Evolutionary conservation across 2,888 invertebrate species (phyloP).

Genomic region (Polydesmus complanatus): DNA sequence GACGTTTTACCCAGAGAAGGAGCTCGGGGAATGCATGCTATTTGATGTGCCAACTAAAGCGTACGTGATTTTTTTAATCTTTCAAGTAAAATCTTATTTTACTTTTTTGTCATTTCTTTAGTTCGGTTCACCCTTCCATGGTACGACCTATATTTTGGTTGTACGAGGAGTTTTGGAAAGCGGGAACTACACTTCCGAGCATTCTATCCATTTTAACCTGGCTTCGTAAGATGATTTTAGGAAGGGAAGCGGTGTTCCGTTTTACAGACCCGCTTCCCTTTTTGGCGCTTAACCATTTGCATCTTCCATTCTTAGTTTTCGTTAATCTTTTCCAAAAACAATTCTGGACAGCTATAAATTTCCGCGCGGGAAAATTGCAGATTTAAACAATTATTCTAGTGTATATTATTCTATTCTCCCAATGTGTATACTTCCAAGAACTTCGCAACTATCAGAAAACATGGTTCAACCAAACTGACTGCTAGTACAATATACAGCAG

Average conservation of each 20-base stretch:
- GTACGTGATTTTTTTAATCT: slow-evolving; percentile 1
- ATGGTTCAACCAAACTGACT: too few species aligned
- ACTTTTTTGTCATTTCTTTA: neutral
- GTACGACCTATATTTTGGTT: slow-evolving; percentile 11
- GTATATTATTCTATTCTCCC: too few species aligned
- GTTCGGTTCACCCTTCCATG: slow-evolving; percentile 8
- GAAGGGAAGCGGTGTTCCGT: slow-evolving; percentile 16
- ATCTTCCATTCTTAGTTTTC: slow-evolving; percentile 17
- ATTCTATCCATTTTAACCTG: neutral
- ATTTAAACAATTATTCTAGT: too few species aligned
- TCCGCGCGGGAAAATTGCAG: slow-evolving; percentile 13
- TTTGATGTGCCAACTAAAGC: slow-evolving; percentile 9
- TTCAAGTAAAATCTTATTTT: neutral
- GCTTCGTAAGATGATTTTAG: slow-evolving; percentile 10
- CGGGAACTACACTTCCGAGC: neutral
- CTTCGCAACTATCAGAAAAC: too few species aligned
- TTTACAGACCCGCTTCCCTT: slow-evolving; percentile 17
- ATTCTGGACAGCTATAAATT: slow-evolving; percentile 9
- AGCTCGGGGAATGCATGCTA: slow-evolving; percentile 7
- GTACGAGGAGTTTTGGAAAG: slow-evolving; percentile 14
- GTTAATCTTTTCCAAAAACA: slow-evolving; percentile 10
- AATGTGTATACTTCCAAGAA: too few species aligned
- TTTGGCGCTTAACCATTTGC: slow-evolving; percentile 18
- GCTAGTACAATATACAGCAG: too few species aligned
- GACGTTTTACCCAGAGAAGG: slow-evolving; percentile 9